Percentiles rank a stretch among this genome's conserved stretches.
phyloP scores from a whole-genome alignment of 2,888 invertebrate genomes.

The Metallyticus violacea region DNA sequence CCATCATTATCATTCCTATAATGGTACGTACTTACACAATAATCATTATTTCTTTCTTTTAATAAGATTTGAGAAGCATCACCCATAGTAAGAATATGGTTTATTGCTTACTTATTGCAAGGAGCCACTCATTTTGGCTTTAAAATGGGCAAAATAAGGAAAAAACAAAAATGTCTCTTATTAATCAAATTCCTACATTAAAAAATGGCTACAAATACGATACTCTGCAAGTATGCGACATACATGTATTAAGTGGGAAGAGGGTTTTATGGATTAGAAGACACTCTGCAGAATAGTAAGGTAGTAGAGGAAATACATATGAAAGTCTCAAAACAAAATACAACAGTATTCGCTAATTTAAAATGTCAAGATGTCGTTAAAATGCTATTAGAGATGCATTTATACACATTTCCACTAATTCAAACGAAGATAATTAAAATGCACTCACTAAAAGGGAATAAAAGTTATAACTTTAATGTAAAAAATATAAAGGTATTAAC shows the following conservation, averaged over 20 bases:
- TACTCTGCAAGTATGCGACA: slow-evolving; percentile 14
- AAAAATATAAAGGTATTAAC: background rate
- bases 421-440: background rate
- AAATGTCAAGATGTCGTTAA: background rate
- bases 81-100: slow-evolving; percentile 53
- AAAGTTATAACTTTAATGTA: background rate
- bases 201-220: slow-evolving; percentile 15
- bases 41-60: slow-evolving; percentile 41
- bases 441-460: background rate
- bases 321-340: background rate
- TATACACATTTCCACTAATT: background rate
- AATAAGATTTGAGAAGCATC: slow-evolving; percentile 51
- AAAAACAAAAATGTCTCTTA: background rate
- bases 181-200: background rate
- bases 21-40: slow-evolving; percentile 16
- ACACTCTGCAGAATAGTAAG: background rate
- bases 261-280: background rate
- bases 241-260: background rate
- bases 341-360: background rate
- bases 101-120: slow-evolving; percentile 57
- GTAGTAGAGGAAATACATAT: background rate
- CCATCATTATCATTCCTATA: slow-evolving; percentile 15
- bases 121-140: slow-evolving; percentile 45
- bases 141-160: slow-evolving; percentile 32
- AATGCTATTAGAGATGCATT: background rate